Base-by-base conservation (phyloP, 1,140 invertebrate species). In the Zaprionus davidi region DNA sequence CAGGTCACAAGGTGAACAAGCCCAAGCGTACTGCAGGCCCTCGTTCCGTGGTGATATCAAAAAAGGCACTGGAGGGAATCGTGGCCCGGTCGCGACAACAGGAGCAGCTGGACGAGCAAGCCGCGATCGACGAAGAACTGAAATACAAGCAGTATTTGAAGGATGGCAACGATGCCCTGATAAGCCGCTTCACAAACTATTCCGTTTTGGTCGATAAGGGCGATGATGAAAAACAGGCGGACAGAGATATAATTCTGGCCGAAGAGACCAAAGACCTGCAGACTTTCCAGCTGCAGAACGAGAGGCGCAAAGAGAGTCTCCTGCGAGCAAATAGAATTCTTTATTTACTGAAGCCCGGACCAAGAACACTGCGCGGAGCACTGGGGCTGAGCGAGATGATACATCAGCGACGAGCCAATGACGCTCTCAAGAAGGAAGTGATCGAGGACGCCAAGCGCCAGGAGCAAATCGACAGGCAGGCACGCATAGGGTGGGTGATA, bases 51-150 rank as follows among this genome's bases (percentile, higher is more conserved):
- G 78, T 90, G 2, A 26, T 90, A 4, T 90, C 85, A 5, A 62
- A 76, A 5, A 76, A 80, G 12, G 71, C 76, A 1, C 82, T 65
- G 24, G 60, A 81, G 7, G 73, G 58, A 3, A 82, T 90, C 4
- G 11, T 77, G 7, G 74, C 63, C 5, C 56, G 82, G 3, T 46
- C 85, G 4, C 46, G 31, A 1, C 76, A 76, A 58, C 63, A 71
- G 5, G 58, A 73, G 17, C 41, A 41, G 4, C 44, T 46, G 6
- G 68, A 69, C 7, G 46, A 67, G 15, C 1, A 76, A 66, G 70
- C 64, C 26, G 71, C 72, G 3, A n/a, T 83, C 0, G 81, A 88
- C 51, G 91, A 92, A 63, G 87, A 88, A 46, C 81, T 73, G 2
- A 53, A 70, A 0, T 86, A 83, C 26, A 66, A 56, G 7, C 79